These are phyloP conservation scores for Sinelater perroti DNA, from an alignment of 2,888 invertebrate species.

Conservation along the genomic window DNA sequence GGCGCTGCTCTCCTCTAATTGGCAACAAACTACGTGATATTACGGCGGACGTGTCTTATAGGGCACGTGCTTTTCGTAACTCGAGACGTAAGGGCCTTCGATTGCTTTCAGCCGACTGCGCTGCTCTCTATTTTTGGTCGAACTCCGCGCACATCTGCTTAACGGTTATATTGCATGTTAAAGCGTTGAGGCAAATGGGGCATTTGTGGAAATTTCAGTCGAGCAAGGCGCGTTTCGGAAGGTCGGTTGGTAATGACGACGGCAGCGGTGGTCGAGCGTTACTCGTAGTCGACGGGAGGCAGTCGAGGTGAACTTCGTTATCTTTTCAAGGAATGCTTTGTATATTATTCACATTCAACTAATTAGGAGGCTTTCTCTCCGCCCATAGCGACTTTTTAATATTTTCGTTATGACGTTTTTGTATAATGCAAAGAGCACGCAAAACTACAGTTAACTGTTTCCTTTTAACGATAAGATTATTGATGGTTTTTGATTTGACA, in stretches of 20 bases:
- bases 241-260: conserved; percentile 18
- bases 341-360: too few relatives aligned
- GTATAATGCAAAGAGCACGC: too few relatives aligned
- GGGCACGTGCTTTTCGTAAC: conserved; percentile 28
- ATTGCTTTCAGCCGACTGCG: conserved; percentile 26
- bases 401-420: too few relatives aligned
- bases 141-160: conserved; percentile 36
- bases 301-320: too few relatives aligned
- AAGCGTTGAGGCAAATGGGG: conserved; percentile 40
- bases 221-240: conserved; percentile 17
- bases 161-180: conserved; percentile 34
- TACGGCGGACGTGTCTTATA: conserved; percentile 30
- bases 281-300: too few relatives aligned
- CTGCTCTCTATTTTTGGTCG: conserved; percentile 27
- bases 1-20: conserved; percentile 25
- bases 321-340: too few relatives aligned
- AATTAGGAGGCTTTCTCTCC: too few relatives aligned
- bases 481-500: too few relatives aligned
- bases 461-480: too few relatives aligned
- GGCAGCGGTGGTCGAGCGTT: too few relatives aligned
- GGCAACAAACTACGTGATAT: conserved; percentile 35
- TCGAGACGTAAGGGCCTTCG: conserved; percentile 12
- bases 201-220: conserved; percentile 37
- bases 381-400: too few relatives aligned
- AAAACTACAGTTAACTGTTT: too few relatives aligned